A percentile compares a stretch with the other conserved stretches of the same genome.
Evolutionary conservation across 2,797 vertebrate genomes (phyloP).

Genomic region (Galaxias olidus): DNA sequence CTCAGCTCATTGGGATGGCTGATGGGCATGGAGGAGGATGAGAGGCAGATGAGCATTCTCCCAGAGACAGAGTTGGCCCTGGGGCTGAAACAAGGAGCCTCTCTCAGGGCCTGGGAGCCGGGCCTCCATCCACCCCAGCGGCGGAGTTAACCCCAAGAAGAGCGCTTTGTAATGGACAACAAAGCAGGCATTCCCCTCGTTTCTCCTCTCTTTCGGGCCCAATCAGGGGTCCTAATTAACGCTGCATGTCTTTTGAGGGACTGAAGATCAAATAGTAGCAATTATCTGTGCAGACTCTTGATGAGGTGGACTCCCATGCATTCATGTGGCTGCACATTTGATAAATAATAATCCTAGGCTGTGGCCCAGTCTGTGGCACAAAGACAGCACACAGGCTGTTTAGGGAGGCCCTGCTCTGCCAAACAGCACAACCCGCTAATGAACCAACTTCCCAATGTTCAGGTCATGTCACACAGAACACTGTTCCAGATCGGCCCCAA

Average conservation of each 20-base stretch:
- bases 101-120: slow-evolving; percentile 56
- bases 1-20: slow-evolving; percentile 40
- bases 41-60: slow-evolving; percentile 43
- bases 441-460: slow-evolving; percentile 46
- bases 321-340: slow-evolving; percentile 60
- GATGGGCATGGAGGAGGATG: slow-evolving; percentile 41
- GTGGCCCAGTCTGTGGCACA: slow-evolving; percentile 57
- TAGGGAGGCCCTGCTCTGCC: slow-evolving; percentile 37
- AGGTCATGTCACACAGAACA: slow-evolving; percentile 37
- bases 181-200: slow-evolving; percentile 67
- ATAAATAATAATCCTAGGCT: slow-evolving; percentile 49
- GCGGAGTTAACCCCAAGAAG: slow-evolving; percentile 46
- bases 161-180: slow-evolving; percentile 61
- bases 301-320: slow-evolving; percentile 63
- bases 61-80: slow-evolving; percentile 43
- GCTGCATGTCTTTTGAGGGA: slow-evolving; percentile 60
- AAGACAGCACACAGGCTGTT: slow-evolving; percentile 40
- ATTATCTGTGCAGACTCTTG: slow-evolving; percentile 72
- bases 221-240: slow-evolving; percentile 76
- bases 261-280: slow-evolving; percentile 64
- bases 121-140: slow-evolving; percentile 39
- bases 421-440: slow-evolving; percentile 51
- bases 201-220: slow-evolving; percentile 49
- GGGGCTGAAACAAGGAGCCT: slow-evolving; percentile 54
- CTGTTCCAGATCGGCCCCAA: neutral